Evolutionary conservation across 2,888 invertebrate genomes (phyloP), one percentile per base, ranked within the genome.

Genomic region (Polyploca ridens): DNA sequence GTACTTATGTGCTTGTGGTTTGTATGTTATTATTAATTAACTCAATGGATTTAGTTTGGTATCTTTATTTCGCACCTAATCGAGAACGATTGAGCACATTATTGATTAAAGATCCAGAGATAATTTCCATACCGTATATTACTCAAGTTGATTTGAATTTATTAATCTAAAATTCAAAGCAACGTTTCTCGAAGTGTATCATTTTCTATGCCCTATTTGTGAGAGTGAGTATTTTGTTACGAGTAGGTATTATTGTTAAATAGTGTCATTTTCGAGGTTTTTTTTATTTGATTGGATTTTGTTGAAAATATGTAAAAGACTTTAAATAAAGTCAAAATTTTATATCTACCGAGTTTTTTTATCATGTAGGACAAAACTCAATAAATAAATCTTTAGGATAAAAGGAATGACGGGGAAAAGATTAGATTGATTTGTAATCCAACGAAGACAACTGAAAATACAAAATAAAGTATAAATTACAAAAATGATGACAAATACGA

Each of bases 361-460:
- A 44, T 44, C 14, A 49, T 16, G 0, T 49, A n/a, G 62, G 38
- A 49, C 13, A 41, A 41, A 41, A 41, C 13, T 41, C 13, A 41
- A 41, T 41, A 41, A 13, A 41, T 41, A 6, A 35, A 41, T 38
- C 38, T 38, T 13, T 41, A 13, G 41, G 41, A 41, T 54, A 6
- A 33, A 7, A 58, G 54, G 38, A 62, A n/a, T 60, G 44, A 41
- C 27, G 5, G 35, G 64, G 64, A 64, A 59, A 59, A 63, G 64
- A 62, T 44, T 49, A 65, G n/a, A 65, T 68, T 27, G 67, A 64
- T 58, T 62, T 59, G 11, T 64, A 73, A 66, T 63, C 66, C 65
- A 49, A 33, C 69, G 64, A 62, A 63, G 66, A 65, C 65, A 67
- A 75, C 82, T 83, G 79, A 79, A 84, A 85, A 62, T 19, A 19